Conservation (phyloP, 2,888 invertebrate species). For the Euplagia quadripunctaria region DNA sequence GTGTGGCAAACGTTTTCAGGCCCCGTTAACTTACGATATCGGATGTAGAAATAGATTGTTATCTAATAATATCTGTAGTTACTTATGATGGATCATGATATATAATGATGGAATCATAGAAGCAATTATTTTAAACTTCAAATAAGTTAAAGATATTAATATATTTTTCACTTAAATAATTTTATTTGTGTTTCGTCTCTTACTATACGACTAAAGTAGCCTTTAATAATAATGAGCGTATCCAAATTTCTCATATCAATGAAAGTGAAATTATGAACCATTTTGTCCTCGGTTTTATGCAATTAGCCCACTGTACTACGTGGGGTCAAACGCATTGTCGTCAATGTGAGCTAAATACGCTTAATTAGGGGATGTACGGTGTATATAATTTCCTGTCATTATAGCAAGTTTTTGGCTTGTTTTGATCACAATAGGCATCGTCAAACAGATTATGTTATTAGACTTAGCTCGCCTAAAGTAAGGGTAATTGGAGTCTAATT, state of each 20-base stretch:
- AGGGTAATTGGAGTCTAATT: conserved; percentile 10
- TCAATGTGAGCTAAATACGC: conserved; percentile 67
- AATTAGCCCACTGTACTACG: conserved; percentile 56
- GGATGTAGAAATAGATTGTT: too few species aligned
- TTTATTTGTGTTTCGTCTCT: not conserved
- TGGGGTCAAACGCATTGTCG: conserved; percentile 66
- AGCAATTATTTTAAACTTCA: too few species aligned
- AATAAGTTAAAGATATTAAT: not conserved
- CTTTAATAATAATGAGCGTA: not conserved
- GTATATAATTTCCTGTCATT: conserved; percentile 59
- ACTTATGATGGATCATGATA: too few species aligned
- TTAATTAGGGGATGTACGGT: conserved; percentile 68
- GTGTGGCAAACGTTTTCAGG: too few species aligned
- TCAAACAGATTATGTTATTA: conserved; percentile 24
- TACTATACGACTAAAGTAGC: not conserved
- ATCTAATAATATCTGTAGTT: too few species aligned
- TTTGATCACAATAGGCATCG: conserved; percentile 21
- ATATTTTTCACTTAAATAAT: not conserved
- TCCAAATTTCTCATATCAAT: conserved; percentile 7
- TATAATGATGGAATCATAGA: too few species aligned
- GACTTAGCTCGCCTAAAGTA: not conserved
- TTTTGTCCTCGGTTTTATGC: conserved; percentile 48
- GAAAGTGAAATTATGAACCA: conserved; percentile 46
- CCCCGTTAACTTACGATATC: too few species aligned
- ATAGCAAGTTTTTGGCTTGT: conserved; percentile 37